Conservation (phyloP, 1,140 invertebrate species). For the Pseudomyrmex gracilis region DNA sequence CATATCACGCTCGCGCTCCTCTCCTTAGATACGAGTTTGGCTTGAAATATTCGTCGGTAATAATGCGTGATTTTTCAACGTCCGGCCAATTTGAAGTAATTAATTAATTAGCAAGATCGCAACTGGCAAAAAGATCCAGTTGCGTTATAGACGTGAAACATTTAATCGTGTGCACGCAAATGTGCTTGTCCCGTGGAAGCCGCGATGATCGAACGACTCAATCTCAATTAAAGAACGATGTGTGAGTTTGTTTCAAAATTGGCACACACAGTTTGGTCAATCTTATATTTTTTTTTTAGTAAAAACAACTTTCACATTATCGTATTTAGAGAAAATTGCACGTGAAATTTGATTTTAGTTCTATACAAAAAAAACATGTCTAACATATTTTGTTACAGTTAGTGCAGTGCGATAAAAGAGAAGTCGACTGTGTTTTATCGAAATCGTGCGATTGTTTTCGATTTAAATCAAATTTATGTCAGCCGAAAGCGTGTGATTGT, state of each 20-base stretch:
- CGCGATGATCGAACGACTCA: constrained; percentile 30
- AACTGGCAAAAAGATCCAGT: neutral
- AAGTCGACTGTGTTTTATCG: neutral
- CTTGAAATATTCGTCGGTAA: constrained; percentile 46
- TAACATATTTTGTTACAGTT: no score
- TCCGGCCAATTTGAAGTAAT: constrained; percentile 7
- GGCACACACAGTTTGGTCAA: neutral
- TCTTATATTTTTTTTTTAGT: neutral
- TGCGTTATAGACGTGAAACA: constrained; percentile 37
- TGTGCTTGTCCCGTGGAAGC: constrained; percentile 54
- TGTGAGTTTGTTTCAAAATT: neutral
- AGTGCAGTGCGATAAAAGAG: neutral
- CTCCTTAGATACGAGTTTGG: constrained; percentile 47
- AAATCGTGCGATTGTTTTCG: neutral
- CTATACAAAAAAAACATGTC: no score
- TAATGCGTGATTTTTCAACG: constrained; percentile 18
- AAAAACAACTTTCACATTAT: neutral
- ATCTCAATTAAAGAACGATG: constrained; percentile 35
- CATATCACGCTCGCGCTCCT: constrained; percentile 15
- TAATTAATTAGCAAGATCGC: constrained; percentile 56
- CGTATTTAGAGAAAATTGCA: no score
- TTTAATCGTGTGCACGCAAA: constrained; percentile 56
- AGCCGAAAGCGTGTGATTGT: neutral
- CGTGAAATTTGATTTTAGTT: no score
- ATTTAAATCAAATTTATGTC: neutral